These are phyloP conservation scores for Nannospalax galili DNA, from an alignment of 2,113 vertebrate genomes.

Conservation along the genomic window DNA sequence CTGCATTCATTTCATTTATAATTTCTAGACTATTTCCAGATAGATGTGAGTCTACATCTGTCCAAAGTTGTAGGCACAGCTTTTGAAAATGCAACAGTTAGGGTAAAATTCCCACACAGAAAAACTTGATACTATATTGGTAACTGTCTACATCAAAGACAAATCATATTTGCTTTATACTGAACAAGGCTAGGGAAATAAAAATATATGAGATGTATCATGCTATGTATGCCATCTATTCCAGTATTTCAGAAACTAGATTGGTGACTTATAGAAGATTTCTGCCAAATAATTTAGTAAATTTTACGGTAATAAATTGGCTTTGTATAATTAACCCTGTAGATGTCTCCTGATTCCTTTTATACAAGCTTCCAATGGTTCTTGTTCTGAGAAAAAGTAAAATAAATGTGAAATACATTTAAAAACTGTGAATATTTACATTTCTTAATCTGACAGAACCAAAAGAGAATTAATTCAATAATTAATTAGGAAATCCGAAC, in stretches of 20 bases:
- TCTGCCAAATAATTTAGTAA: neutral
- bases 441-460: too few species aligned
- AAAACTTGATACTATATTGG: conserved; percentile 22
- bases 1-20: neutral
- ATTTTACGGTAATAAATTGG: neutral
- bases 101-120: neutral
- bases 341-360: neutral
- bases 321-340: conserved; percentile 44
- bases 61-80: neutral
- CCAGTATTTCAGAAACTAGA: conserved; percentile 49
- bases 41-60: neutral
- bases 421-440: too few species aligned
- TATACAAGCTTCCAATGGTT: neutral
- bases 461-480: too few species aligned
- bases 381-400: neutral
- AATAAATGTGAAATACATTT: conserved; percentile 20
- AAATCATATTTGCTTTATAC: conserved; percentile 40
- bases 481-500: too few species aligned
- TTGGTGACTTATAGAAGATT: neutral
- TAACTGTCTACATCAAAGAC: neutral
- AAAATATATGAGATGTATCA: neutral
- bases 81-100: neutral
- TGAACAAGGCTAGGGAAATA: neutral
- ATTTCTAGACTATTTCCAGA: neutral
- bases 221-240: conserved; percentile 24